Conservation (phyloP, 2,888 invertebrate species). For the Oligia latruncula region DNA sequence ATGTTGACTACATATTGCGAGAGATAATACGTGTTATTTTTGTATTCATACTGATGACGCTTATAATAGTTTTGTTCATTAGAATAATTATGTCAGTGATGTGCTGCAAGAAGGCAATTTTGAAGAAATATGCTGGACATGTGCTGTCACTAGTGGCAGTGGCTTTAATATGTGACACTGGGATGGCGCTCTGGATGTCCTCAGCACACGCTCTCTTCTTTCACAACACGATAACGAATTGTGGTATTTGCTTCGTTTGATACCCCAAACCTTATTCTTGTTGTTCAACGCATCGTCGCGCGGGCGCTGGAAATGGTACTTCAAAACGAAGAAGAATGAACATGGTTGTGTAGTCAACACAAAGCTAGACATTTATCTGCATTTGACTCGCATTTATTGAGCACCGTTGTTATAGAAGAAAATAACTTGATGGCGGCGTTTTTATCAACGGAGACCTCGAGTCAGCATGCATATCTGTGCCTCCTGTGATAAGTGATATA, state of each 20-base stretch:
- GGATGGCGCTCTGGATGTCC: neutral
- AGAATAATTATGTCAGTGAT: constrained; percentile 15
- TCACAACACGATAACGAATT: neutral
- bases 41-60: constrained; percentile 10
- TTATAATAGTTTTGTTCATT: constrained; percentile 18
- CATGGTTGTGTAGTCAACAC: constrained; percentile 11
- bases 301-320: constrained; percentile 41
- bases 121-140: neutral
- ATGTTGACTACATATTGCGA: neutral
- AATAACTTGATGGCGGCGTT: neutral
- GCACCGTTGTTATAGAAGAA: neutral
- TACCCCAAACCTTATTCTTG: constrained; percentile 34
- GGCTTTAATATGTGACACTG: constrained; percentile 12
- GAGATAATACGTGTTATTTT: neutral
- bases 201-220: neutral
- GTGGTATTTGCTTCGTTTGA: constrained; percentile 25
- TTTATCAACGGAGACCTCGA: neutral
- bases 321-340: constrained; percentile 27
- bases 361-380: neutral
- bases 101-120: constrained; percentile 14
- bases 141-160: neutral
- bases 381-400: neutral
- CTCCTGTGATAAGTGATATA: too few relatives aligned
- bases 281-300: constrained; percentile 36
- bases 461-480: neutral